phyloP scores from a whole-genome alignment of 2,888 invertebrate genomes.

The Conistra vaccinii region DNA sequence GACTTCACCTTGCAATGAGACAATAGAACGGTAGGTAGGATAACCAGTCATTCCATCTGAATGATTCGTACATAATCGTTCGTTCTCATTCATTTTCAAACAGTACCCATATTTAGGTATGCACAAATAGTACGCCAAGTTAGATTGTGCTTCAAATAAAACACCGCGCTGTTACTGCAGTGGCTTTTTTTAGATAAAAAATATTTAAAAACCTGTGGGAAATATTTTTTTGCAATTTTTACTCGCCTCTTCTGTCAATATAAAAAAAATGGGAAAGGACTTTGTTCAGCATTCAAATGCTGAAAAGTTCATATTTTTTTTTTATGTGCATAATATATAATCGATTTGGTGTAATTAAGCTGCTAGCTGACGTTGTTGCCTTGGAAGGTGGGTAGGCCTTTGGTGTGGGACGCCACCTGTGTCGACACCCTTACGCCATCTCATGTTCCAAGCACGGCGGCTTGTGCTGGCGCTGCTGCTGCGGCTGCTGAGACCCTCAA shows the following conservation, averaged over 20 bases:
- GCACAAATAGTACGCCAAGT: constrained; percentile 16
- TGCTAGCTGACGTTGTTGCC: too few species aligned
- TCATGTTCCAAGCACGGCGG: too few species aligned
- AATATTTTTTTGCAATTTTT: constrained; percentile 27
- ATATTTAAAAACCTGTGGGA: constrained; percentile 31
- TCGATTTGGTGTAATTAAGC: too few species aligned
- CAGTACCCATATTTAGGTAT: constrained; percentile 35
- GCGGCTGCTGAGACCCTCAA: too few species aligned
- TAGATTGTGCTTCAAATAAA: constrained; percentile 34
- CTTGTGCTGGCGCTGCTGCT: too few species aligned
- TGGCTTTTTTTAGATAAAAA: constrained; percentile 27
- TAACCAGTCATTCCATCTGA: constrained; percentile 4
- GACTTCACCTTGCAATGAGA: too few species aligned
- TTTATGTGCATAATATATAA: too few species aligned
- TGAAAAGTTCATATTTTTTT: too few species aligned
- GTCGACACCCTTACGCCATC: too few species aligned
- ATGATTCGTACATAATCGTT: constrained; percentile 6
- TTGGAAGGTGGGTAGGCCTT: too few species aligned
- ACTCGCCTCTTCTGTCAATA: not conserved
- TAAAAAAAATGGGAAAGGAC: not conserved
- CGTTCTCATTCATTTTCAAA: constrained; percentile 30
- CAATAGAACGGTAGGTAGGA: too few species aligned
- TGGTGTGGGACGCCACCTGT: too few species aligned
- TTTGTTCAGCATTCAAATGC: not conserved
- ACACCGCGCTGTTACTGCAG: not conserved